Evolutionary conservation across 2,113 vertebrate species (phyloP), one percentile per base, ranked within the genome.

Genomic region (Chaetodon auriga): DNA sequence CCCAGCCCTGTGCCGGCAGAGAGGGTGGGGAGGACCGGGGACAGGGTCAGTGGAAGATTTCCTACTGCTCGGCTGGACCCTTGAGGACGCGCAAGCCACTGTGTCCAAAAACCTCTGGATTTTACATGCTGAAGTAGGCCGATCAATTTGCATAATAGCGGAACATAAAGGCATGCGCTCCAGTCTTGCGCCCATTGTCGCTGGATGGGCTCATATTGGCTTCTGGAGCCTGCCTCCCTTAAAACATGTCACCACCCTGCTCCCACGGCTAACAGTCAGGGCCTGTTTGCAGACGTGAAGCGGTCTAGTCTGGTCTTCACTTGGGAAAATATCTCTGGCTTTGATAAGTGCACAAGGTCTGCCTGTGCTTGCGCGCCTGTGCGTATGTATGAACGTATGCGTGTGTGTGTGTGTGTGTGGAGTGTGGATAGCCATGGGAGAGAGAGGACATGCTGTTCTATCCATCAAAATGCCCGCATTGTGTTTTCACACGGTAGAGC

Each of bases 381-480:
- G 91, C 76, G 78, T 87, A 53, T 68, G 57, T 54, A 36, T 60
- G 25, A 15, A 23, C 58, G 18, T 18, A 53, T 21, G 41, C 41
- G 45, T 30, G 65, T 65, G 36, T 45, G 63, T 68, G 62, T n/a
- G n/a, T n/a, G n/a, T 53, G 78, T 66, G 73, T 68, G 55, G 55
- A 72, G 68, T 55, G 73, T 76, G 78, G 81, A 85, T 82, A 85
- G 83, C 87, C 81, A 90, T 71, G 84, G 75, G 87, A 90, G 87
- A 82, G 82, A 83, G 80, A 84, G 93, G 91, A 94, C 94, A 92
- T 71, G 82, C 91, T 90, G 93, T 95, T 92, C 93, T 92, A 90
- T 89, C 91, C 89, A 90, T 93, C 90, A 94, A 94, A 95, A 95
- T 93, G 89, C 93, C 94, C 94, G 95, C 95, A 95, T 95, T 93